Evolutionary conservation across 2,113 vertebrate species (phyloP), one percentile per base, ranked within the genome.

Genomic region (Tinamus guttatus): DNA sequence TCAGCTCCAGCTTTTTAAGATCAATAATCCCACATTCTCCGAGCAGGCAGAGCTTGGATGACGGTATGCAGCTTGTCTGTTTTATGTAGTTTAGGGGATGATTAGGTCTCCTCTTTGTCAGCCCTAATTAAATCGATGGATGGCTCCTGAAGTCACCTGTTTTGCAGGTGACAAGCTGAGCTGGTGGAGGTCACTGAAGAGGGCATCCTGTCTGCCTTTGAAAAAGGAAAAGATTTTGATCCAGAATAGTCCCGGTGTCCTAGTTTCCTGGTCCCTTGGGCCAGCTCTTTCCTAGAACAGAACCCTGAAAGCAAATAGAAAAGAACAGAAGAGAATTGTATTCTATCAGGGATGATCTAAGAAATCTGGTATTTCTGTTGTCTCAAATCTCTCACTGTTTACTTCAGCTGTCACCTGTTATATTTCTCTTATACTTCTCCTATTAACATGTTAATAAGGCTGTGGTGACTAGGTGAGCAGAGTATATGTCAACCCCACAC

Each of bases 191-290:
- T 90, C 80, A 3, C 2, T 13, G 60, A 34, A 40, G 75, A 93
- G 94, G 87, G 79, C 87, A 93, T 75, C 79, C 28, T 1, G 0
- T 65, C 76, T 84, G 90, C 92, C 85, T 96, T 84, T 94, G 95
- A 79, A 68, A 89, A 56, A 68, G 47, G 52, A 9, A 49, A 81
- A 65, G 69, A 5, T 94, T 93, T 95, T 75, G 88, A 95, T 96
- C 93, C 65, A 92, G 80, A 96, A 90, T 49, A 93, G 90, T 34
- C 65, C n/a, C 22, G 38, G 5, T 90, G 92, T 81, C 96, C 92
- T 81, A 93, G 77, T 96, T 96, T 92, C 82, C 67, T 8, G 1
- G 56, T 89, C 88, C 92, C 87, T 34, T 58, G 82, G 92, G 96
- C 93, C 92, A 59, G 73, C 93, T 19, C 30, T 40, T 81, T 96